Evolutionary conservation across 2,888 invertebrate species (phyloP).

Genomic region (Graphium colonna): DNA sequence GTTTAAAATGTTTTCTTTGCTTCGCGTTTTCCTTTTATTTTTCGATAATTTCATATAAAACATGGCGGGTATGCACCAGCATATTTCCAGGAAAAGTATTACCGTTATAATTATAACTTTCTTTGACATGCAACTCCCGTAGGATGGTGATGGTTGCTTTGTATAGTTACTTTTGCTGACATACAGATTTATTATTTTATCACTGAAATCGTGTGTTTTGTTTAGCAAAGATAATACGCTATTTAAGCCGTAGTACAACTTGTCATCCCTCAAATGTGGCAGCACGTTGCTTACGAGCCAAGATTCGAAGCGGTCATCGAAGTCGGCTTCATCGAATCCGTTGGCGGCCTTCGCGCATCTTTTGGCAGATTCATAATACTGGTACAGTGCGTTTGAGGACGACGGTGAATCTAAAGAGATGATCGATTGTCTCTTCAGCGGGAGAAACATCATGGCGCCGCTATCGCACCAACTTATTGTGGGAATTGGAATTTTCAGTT

Average conservation of each 20-base stretch:
- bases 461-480: constrained; percentile 76
- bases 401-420: constrained; percentile 44
- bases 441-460: constrained; percentile 81
- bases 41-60: constrained; percentile 30
- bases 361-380: constrained; percentile 77
- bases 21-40: constrained; percentile 18
- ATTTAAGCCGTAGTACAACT: constrained; percentile 79
- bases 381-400: constrained; percentile 63
- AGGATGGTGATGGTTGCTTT: constrained; percentile 23
- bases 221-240: constrained; percentile 63
- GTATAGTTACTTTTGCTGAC: constrained; percentile 3
- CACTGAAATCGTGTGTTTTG: constrained; percentile 32
- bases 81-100: constrained; percentile 53
- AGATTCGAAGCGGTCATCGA: constrained; percentile 71
- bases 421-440: constrained; percentile 65
- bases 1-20: constrained; percentile 1
- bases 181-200: constrained; percentile 24
- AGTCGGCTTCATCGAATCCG: constrained; percentile 53
- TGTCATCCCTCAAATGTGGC: constrained; percentile 80
- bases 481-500: constrained; percentile 74
- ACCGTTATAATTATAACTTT: constrained; percentile 46
- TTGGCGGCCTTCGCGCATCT: constrained; percentile 68
- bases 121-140: constrained; percentile 40
- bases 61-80: constrained; percentile 52
- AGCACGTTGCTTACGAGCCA: constrained; percentile 76